phyloP scores from a whole-genome alignment of 2,888 invertebrate species.

The Macrosoma leucophasiata region DNA sequence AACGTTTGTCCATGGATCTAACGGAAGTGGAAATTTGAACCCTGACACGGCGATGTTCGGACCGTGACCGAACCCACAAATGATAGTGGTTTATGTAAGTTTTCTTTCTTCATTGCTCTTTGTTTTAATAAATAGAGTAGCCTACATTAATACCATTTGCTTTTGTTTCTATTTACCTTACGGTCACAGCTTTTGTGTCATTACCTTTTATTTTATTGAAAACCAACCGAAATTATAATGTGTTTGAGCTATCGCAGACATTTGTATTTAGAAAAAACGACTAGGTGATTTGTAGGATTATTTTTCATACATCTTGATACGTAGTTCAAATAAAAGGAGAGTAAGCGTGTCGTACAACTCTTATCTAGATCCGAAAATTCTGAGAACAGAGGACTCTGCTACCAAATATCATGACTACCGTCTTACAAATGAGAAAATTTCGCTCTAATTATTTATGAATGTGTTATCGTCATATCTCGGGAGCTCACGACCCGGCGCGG shows the following conservation, averaged over 20 bases:
- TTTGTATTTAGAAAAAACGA: conserved; percentile 5
- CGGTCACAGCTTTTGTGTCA: no score
- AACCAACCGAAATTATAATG: no score
- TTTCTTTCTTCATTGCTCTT: not conserved
- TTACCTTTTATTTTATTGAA: no score
- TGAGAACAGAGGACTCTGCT: conserved; percentile 63
- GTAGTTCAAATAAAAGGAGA: conserved; percentile 54
- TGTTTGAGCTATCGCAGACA: conserved; percentile 1
- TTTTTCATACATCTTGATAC: conserved; percentile 18
- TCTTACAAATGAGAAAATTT: conserved; percentile 77
- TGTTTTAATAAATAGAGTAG: not conserved
- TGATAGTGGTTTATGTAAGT: conserved; percentile 14
- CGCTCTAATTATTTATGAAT: conserved; percentile 77
- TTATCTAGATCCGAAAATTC: conserved; percentile 67
- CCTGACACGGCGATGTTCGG: conserved; percentile 52
- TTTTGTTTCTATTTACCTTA: no score
- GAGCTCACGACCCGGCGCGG: conserved; percentile 72
- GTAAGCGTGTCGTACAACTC: conserved; percentile 62
- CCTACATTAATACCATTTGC: not conserved
- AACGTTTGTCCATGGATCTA: conserved; percentile 63
- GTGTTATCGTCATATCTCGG: conserved; percentile 74
- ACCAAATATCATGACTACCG: conserved; percentile 75
- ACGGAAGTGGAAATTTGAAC: conserved; percentile 69
- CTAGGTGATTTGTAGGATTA: no score
- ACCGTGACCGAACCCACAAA: conserved; percentile 67